phyloP scores from a whole-genome alignment of 2,113 vertebrate genomes.

The Aix galericulata region DNA sequence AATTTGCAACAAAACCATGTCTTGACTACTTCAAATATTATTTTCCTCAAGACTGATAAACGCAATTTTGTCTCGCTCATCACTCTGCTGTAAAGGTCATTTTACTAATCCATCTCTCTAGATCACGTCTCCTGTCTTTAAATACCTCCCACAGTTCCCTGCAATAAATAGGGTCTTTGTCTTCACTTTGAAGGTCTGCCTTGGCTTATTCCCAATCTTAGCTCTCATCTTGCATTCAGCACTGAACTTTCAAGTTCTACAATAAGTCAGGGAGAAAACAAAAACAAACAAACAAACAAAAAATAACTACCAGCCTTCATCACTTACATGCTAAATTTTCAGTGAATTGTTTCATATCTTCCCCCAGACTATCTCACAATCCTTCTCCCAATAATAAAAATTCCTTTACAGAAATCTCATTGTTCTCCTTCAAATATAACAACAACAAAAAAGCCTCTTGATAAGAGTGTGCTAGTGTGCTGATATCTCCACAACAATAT shows the following conservation, averaged over 20 bases:
- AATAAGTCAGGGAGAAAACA: background rate
- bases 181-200: background rate
- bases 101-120: constrained; percentile 23
- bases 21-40: background rate
- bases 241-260: background rate
- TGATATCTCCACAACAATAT: background rate
- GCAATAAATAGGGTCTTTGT: background rate
- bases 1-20: background rate
- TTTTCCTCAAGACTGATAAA: background rate
- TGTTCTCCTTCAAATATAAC: background rate
- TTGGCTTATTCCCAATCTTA: background rate
- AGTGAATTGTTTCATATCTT: background rate
- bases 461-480: background rate
- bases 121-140: background rate
- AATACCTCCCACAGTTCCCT: background rate
- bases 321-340: background rate
- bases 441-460: background rate
- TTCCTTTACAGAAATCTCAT: background rate
- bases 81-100: constrained; percentile 7
- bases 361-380: background rate
- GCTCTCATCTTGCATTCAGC: background rate
- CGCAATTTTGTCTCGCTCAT: background rate
- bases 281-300: background rate
- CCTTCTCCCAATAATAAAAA: background rate
- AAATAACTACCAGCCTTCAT: background rate